Conservation (phyloP, 2,113 vertebrate species). For the Ardeotis arabs region DNA sequence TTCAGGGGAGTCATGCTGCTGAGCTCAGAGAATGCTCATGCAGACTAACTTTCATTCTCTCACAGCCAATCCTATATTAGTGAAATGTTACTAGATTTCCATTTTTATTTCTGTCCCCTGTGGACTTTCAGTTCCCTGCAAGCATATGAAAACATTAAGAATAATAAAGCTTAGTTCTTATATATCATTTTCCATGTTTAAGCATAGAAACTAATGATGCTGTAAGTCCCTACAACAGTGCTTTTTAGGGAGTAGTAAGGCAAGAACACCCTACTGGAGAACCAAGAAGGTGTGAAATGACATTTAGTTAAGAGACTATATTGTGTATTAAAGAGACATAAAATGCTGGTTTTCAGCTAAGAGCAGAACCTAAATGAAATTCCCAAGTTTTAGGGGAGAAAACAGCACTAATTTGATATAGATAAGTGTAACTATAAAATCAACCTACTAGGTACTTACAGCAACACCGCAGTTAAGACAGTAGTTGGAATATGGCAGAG, state of each 20-base stretch:
- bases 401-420: conserved; percentile 33
- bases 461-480: background rate
- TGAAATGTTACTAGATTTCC: conserved; percentile 40
- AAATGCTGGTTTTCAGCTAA: conserved; percentile 47
- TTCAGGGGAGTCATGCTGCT: background rate
- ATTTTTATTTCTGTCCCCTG: conserved; percentile 54
- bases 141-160: conserved; percentile 61
- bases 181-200: conserved; percentile 63
- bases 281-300: conserved; percentile 64
- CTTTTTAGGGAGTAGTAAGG: conserved; percentile 55
- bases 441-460: background rate
- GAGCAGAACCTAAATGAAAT: conserved; percentile 45
- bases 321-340: conserved; percentile 56
- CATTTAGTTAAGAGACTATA: conserved; percentile 57
- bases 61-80: conserved; percentile 26
- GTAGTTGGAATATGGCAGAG: background rate
- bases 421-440: conserved; percentile 27
- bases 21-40: background rate
- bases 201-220: conserved; percentile 66
- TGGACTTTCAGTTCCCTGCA: conserved; percentile 35
- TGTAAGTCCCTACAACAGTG: conserved; percentile 44
- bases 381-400: background rate
- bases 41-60: background rate
- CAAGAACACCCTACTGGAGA: conserved; percentile 60
- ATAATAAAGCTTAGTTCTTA: conserved; percentile 59